A percentile compares a stretch with the other conserved stretches of the same genome.
phyloP scores from a whole-genome alignment of 1,140 invertebrate species.

The Polypedilum vanderplanki region DNA sequence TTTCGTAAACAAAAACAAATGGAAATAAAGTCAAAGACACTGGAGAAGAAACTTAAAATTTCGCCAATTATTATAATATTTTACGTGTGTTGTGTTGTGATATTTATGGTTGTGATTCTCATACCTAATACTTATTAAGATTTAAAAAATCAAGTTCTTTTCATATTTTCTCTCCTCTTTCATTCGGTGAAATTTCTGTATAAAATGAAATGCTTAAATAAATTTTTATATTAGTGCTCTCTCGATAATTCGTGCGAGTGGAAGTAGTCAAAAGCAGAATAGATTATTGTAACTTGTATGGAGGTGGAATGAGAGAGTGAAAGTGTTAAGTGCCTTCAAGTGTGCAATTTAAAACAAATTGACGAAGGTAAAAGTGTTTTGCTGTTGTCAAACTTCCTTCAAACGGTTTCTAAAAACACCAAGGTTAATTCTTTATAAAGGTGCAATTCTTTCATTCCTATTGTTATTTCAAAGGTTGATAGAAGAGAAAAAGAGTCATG shows the following conservation, averaged over 20 bases:
- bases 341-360: neutral
- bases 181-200: neutral
- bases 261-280: neutral
- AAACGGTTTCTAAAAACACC: neutral
- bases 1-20: neutral
- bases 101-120: neutral
- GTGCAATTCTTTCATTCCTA: neutral
- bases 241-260: neutral
- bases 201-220: neutral
- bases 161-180: neutral
- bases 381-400: neutral
- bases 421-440: neutral
- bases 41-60: neutral
- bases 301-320: neutral
- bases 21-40: too few relatives aligned
- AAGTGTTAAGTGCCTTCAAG: neutral
- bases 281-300: neutral
- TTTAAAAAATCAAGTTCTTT: neutral
- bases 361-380: neutral
- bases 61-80: neutral
- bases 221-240: neutral
- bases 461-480: too few relatives aligned
- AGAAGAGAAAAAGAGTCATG: neutral
- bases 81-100: neutral
- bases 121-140: too few relatives aligned